Evolutionary conservation across 2,797 vertebrate genomes (phyloP), one percentile per base, ranked within the genome.

Genomic region (Acestrorhynchus altus): DNA sequence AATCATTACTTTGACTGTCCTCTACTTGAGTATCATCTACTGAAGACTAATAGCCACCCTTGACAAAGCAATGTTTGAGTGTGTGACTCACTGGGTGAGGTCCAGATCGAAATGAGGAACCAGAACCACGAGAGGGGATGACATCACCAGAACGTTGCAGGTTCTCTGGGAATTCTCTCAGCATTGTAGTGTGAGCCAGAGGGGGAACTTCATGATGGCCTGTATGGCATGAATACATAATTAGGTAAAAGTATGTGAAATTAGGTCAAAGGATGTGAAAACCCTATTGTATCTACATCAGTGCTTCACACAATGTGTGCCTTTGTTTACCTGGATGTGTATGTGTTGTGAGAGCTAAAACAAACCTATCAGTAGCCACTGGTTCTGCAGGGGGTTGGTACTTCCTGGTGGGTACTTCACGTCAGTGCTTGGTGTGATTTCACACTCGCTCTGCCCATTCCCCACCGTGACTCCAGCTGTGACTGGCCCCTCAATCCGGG

Each of bases 311-410:
- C 31, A 35, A 28, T 59, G 22, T 77, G 57, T 56, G 52, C 54
- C 42, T 39, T 52, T 61, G 20, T 54, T 40, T 64, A n/a, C n/a
- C n/a, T 24, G 51, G 10, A 22, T 31, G 42, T 49, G 42, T 64
- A 72, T 69, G 35, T 9, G 35, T 70, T 57, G 31, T 59, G 44
- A 24, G 66, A 59, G 72, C 22, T 61, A 42, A 18, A 57, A 54
- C 89, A 56, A 85, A 99, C 98, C 98, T 72, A 98, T 98, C 0
- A 99, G 93, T 20, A 99, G 91, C 98, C 98, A 99, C 81, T 98
- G 96, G 92, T 95, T 96, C 42, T 92, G 95, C 70, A 40, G 84
- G 22, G 91, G 94, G 1, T 88, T 85, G 67, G 93, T 90, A 82
- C 94, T 98, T 78, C 96, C 98, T 0, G 93, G 91, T 0, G 97